Base-by-base conservation (phyloP, 1,140 invertebrate species). In the Aphelinus certus region DNA sequence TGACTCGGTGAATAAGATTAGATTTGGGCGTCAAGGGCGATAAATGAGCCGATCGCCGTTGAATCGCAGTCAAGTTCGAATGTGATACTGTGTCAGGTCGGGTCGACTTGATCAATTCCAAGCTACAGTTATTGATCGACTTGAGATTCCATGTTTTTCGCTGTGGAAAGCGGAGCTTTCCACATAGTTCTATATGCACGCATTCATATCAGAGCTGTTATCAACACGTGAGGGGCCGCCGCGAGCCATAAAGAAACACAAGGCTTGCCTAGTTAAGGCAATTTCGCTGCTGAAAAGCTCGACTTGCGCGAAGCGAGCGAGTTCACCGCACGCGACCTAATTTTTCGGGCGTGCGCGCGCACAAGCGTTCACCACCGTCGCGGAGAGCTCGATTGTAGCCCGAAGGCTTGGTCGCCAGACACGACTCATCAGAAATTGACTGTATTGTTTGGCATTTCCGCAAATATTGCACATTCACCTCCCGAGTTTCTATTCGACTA, bases 221-320 rank as follows among this genome's bases (percentile, higher is more conserved):
- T 63, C 61, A 63, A 47, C 61, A 47, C 46, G 61, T 63, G 48
- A 62, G 46, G 46, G 60, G 60, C 45, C 45, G 26, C 26, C 26
- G 60, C 60, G 26, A 26, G 57, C 45, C 58, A 49, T 45, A 58
- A 53, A 53, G 51, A 70, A 70, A 62, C 68, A 60, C 61, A 71
- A 55, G 53, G 42, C 53, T 72, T n/a, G 55, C 45, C 46, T 61
- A 67, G 71, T 73, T 73, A 61, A 73, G 60, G 73, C 73, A 63
- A 74, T 69, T 74, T 63, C 65, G 42, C 57, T 74, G 42, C 57
- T 74, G 60, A 69, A 74, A 74, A 74, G 66, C 66, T 69, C n/a
- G 61, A 57, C 53, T 73, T 73, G 43, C 55, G 67, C 26, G 26
- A 26, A 26, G 26, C 26, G 26, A 26, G 26, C 26, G 26, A 26